Conservation (phyloP, 2,888 invertebrate species). For the Xestia c-nigrum region DNA sequence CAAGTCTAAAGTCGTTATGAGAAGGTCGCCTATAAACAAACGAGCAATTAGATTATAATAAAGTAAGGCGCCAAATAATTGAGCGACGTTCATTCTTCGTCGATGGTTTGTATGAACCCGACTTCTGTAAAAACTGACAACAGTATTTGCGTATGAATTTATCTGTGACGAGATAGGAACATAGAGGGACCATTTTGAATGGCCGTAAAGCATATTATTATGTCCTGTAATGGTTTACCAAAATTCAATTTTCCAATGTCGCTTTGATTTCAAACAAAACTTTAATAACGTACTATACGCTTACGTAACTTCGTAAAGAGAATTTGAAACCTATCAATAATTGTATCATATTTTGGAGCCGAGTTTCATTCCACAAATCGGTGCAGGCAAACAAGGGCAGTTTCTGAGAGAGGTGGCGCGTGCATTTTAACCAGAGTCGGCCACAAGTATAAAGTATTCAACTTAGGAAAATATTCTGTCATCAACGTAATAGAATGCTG, state of each 20-base stretch:
- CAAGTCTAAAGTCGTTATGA: neutral
- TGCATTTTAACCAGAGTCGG: too few species aligned
- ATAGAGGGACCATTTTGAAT: neutral
- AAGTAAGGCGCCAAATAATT: neutral
- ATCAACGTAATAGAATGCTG: too few species aligned
- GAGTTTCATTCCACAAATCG: neutral
- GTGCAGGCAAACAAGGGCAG: neutral
- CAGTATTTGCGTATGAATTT: neutral
- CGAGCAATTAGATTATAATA: neutral
- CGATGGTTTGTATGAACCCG: neutral
- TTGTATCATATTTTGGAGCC: neutral
- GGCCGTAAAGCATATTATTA: neutral
- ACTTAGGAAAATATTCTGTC: too few species aligned
- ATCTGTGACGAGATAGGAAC: neutral
- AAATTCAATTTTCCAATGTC: neutral
- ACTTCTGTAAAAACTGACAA: neutral
- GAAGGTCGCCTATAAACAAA: neutral
- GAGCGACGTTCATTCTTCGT: neutral
- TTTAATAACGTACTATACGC: neutral
- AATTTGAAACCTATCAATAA: neutral
- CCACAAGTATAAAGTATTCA: too few species aligned
- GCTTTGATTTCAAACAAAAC: neutral
- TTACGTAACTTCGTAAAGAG: neutral
- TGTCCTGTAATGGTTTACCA: neutral
- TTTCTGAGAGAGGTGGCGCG: too few species aligned